These are phyloP conservation scores for Chironomus striatipennis DNA, from an alignment of 1,140 invertebrate species.

Conservation along the genomic window DNA sequence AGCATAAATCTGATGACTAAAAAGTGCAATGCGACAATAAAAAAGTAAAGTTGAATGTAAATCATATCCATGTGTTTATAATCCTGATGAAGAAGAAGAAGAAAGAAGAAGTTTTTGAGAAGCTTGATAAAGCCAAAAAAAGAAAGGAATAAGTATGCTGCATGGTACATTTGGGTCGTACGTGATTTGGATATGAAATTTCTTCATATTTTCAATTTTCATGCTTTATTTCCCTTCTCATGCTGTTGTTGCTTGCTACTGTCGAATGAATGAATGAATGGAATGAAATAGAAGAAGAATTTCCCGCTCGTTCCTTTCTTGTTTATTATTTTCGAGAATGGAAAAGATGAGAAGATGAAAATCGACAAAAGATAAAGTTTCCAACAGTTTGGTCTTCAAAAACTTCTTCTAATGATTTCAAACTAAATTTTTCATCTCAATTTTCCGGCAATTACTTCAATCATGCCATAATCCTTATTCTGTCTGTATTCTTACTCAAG, in stretches of 20 bases:
- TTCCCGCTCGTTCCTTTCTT: not conserved
- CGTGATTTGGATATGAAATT: constrained; percentile 20
- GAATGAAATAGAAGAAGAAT: not conserved
- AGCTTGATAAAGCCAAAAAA: not conserved
- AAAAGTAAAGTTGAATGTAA: not conserved
- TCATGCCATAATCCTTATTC: not conserved
- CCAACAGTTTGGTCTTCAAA: not conserved
- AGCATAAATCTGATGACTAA: not conserved
- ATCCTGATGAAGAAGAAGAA: not conserved
- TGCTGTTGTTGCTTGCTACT: not conserved
- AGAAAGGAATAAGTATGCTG: not conserved
- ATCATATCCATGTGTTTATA: not conserved
- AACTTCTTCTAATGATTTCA: not conserved
- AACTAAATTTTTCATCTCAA: not conserved
- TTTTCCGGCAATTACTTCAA: not conserved
- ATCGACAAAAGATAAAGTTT: not conserved
- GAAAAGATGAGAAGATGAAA: too few relatives aligned
- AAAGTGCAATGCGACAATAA: not conserved
- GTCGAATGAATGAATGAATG: not conserved
- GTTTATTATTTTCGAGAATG: too few relatives aligned
- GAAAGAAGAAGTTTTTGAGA: too few relatives aligned
- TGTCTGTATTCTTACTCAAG: not conserved
- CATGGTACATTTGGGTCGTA: constrained; percentile 6
- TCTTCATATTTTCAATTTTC: constrained; percentile 20
- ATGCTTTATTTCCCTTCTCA: too few relatives aligned